Base-by-base conservation (phyloP, 2,113 vertebrate species). In the Notothenia rossii region DNA sequence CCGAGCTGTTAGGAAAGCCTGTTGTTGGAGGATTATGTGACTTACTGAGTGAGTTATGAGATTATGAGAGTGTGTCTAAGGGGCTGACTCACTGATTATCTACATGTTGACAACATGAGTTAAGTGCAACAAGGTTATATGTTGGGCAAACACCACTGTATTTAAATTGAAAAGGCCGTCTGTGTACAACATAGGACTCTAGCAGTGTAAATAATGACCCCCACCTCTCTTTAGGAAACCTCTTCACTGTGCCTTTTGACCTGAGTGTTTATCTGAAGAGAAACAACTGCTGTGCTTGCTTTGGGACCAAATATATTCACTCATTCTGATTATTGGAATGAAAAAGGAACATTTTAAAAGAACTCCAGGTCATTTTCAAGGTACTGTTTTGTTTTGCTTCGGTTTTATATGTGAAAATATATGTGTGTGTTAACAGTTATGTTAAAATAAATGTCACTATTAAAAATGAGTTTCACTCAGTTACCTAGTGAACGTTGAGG, bases 231-330 rank as follows among this genome's bases (percentile, higher is more conserved):
- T 17, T 40, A 66, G 43, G 53, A 66, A 67, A 73, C 17, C 29
- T 45, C 59, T 79, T 46, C 18, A 63, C 76, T 72, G 86, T 93
- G 89, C 86, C 87, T 91, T 91, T 75, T 87, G 25, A 81, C 40
- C 20, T 65, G 22, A 65, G 51, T 87, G 36, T 55, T 74, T 9
- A 81, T 46, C 61, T 68, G 45, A 81, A 61, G 33, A 36, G 40
- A 20, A 65, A 20, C 43, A 36, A 59, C 66, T 18, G 51, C 75
- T 72, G 25, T 14, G 33, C 79, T 50, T 87, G 63, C 70, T 64
- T 67, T 36, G 33, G 91, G 92, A 94, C 92, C 91, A 94, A 92
- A 87, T 82, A 0, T 11, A 18, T 72, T 72, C 17, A 53, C 51
- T 0, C 58, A 85, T 48, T 54, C 58, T 91, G 77, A 89, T 84